phyloP scores from a whole-genome alignment of 92 coral and sea anemone species.

The Epizoanthus illoricatus region DNA sequence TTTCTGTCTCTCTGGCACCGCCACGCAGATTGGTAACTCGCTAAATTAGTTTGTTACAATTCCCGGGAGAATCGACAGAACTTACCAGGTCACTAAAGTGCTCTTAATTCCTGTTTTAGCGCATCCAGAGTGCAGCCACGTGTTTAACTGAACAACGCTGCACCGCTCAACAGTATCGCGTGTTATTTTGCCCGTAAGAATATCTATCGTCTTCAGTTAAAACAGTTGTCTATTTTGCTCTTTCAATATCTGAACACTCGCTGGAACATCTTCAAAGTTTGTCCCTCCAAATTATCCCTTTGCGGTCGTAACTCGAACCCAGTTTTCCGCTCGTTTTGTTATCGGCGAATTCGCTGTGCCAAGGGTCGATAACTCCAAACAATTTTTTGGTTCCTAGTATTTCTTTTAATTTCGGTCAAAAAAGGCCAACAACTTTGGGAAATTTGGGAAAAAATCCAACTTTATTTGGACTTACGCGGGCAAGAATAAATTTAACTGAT shows the following conservation, averaged over 20 bases:
- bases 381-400: no score
- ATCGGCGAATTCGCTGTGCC: slow-evolving; percentile 22
- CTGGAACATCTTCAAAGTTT: not conserved
- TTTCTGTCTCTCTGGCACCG: slow-evolving; percentile 4
- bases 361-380: no score
- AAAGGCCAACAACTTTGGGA: no score
- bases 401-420: no score
- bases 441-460: no score
- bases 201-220: slow-evolving; percentile 54
- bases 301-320: slow-evolving; percentile 13
- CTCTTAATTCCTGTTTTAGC: slow-evolving; percentile 60
- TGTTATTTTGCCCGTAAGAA: slow-evolving; percentile 47
- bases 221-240: slow-evolving; percentile 8
- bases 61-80: not conserved
- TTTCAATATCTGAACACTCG: not conserved
- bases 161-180: slow-evolving; percentile 38
- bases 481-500: no score
- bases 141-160: slow-evolving; percentile 35
- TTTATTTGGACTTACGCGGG: no score
- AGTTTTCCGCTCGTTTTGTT: slow-evolving; percentile 39
- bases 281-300: slow-evolving; percentile 34
- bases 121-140: slow-evolving; percentile 64
- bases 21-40: not conserved
- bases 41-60: not conserved
- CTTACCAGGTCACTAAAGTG: slow-evolving; percentile 41